Base-by-base conservation (phyloP, 2,797 vertebrate genomes). In the Enteromius mattozi region DNA sequence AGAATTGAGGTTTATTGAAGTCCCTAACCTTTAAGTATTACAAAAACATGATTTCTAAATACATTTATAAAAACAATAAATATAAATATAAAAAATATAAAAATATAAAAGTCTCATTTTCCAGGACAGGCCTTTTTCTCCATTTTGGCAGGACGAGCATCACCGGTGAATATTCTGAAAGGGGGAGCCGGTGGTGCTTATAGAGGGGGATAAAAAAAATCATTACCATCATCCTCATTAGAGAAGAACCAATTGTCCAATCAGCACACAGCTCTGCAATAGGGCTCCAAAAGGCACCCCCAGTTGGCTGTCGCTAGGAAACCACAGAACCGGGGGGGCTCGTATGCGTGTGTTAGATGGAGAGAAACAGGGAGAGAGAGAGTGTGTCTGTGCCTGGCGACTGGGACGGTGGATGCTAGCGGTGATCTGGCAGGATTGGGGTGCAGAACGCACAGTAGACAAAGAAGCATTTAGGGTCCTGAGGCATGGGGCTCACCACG, bases 291-390 rank as follows among this genome's bases (percentile, higher is more conserved):
- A 89, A 92, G 90, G 75, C 74, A 87, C 92, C 83, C 91, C 93
- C 91, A 86, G 92, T 96, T 96, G 95, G 95, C 93, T 94, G 94
- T 96, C 90, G 94, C 95, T 95, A 95, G 94, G 94, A 93, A 92
- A 96, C 95, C 94, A 94, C 91, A 94, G 95, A 95, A 94, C 95
- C 92, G 94, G 94, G 92, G 94, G 93, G 93, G 93, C 92, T 92
- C 87, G 92, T 90, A 86, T 88, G 83, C 84, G 78, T 84, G 86
- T 93, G 93, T 94, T 90, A 89, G 76, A 80, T 92, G 90, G 92
- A 89, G 19, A 61, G 89, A 82, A 88, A 88, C 91, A 86, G 91
- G 72, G 70, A 51, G 74, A 78, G 75, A 63, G 54, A 65, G 61
- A 80, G 77, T 42, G 45, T 42, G 72, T 77, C 82, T 86, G 83